phyloP scores from a whole-genome alignment of 2,888 invertebrate species.

The Ochlodes sylvanus region DNA sequence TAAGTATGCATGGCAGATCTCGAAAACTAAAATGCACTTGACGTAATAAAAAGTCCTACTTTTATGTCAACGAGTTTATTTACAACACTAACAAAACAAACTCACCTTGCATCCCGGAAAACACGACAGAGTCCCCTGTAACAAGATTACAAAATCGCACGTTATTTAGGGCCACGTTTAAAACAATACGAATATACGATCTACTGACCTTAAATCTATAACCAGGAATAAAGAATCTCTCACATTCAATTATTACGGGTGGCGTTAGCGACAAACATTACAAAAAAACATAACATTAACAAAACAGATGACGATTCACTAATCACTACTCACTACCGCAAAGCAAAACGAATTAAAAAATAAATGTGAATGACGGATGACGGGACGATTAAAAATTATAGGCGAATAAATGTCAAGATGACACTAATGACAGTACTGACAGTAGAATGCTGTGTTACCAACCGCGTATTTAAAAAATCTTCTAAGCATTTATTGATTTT shows the following conservation, averaged over 20 bases:
- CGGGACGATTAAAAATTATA: no score
- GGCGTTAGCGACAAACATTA: constrained; percentile 1
- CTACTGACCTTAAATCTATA: background rate
- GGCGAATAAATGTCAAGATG: background rate
- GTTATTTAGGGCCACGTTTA: background rate
- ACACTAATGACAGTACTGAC: background rate
- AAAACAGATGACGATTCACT: constrained; percentile 12
- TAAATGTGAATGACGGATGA: no score
- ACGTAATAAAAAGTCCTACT: no score
- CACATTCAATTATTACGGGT: constrained; percentile 10
- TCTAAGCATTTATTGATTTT: background rate
- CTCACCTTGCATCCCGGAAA: constrained; percentile 87
- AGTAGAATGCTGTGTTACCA: background rate
- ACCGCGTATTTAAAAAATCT: background rate
- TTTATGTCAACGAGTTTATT: background rate
- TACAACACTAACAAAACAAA: constrained; percentile 34
- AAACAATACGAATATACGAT: background rate
- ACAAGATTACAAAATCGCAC: constrained; percentile 55
- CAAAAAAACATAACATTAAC: background rate
- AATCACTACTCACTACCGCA: no score
- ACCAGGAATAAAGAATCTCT: background rate
- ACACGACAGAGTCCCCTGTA: constrained; percentile 87
- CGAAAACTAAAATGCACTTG: no score
- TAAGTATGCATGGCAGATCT: no score
- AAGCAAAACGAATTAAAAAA: no score